Base-by-base conservation (phyloP, 2,888 invertebrate species). In the Oscheius sp. region DNA sequence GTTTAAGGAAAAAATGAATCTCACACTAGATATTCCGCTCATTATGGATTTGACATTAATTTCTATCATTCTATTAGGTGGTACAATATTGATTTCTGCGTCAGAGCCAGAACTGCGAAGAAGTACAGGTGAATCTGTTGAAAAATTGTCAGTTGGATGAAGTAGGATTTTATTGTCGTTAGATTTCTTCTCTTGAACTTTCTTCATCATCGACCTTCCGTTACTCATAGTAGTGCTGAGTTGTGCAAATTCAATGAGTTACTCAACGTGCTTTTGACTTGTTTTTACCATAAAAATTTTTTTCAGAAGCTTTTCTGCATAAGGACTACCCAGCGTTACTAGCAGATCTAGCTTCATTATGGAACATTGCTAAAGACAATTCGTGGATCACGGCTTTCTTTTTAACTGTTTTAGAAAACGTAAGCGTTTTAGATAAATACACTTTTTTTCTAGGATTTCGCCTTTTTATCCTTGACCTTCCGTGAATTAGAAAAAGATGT, bases 331-430 rank as follows among this genome's bases (percentile, higher is more conserved):
- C 63, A 9, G n/a, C 12, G 14, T 47, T 70, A 6, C 28, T 70
- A 6, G 33, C 54, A 22, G 70, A 70, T 26, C 33, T 70, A 9
- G 28, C 45, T 5, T 4, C 49, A 14, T 38, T 70, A 41, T 70
- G 66, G 66, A 49, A 67, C 28, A 41, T 26, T 17, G 26, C 32
- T 1, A 54, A 50, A 32, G 64, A 67, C 2, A 45, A 61, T 6
- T 63, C 68, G 6, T 70, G 70, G 70, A 44, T 72, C 1, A 44
- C 73, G 6, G 76, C 75, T 2, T 72, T 71, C 45, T 64, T 78
- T 17, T 70, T 74, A 8, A 67, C 41, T 8, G 38, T 73, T 20
- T 56, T 77, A 2, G 78, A 78, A 33, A 68, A 65, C 17, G 67
- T 62, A 47, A 3, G 51, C 36, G 6, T 17, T 51, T 14, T 28